Evolutionary conservation across 2,888 invertebrate species (phyloP).

Genomic region (Leptopilina myrica): DNA sequence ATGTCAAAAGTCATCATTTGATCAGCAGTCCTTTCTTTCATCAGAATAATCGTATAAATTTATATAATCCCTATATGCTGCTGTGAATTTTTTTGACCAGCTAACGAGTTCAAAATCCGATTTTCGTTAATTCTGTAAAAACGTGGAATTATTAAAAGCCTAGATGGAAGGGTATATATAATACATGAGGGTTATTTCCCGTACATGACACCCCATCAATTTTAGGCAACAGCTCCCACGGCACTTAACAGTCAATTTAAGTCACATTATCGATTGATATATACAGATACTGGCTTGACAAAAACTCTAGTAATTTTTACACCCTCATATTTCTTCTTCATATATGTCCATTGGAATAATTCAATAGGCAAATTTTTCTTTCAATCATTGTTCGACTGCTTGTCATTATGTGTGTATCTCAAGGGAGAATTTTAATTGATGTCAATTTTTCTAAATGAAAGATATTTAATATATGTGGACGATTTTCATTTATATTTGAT

Average conservation of each 20-base stretch:
- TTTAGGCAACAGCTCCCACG: conserved; percentile 9
- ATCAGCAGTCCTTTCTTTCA: too few species aligned
- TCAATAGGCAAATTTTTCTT: neutral
- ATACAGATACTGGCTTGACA: neutral
- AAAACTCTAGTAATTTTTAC: neutral
- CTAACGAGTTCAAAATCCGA: too few species aligned
- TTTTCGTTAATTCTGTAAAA: neutral
- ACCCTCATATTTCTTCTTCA: neutral
- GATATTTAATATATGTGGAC: neutral
- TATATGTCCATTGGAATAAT: neutral
- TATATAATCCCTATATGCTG: too few species aligned
- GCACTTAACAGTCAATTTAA: conserved; percentile 17
- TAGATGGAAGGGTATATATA: neutral
- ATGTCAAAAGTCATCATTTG: too few species aligned
- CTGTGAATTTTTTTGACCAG: too few species aligned
- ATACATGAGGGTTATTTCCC: conserved; percentile 1
- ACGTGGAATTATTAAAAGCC: neutral
- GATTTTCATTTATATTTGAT: neutral
- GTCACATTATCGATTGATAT: conserved; percentile 6
- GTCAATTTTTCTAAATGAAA: neutral
- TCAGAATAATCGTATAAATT: too few species aligned
- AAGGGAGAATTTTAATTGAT: neutral
- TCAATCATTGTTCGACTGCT: neutral
- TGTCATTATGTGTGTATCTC: neutral
- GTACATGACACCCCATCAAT: conserved; percentile 2